A percentile compares a stretch with the other conserved stretches of the same genome.
These are phyloP conservation scores for Paguma larvata DNA, from an alignment of 2,797 vertebrate genomes.

Conservation along the genomic window DNA sequence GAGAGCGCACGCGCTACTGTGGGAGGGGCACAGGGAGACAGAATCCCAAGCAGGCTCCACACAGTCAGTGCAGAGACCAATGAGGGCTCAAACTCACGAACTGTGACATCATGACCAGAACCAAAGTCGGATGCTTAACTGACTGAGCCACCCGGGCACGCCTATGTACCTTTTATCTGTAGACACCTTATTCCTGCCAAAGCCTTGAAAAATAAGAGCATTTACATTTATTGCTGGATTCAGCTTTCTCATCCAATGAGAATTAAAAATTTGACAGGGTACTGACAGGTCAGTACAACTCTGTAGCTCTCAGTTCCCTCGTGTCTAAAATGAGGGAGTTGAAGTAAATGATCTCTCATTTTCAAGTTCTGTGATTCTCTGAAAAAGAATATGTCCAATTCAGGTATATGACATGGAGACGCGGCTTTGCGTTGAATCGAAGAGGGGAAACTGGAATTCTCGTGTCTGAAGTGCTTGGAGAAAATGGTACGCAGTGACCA, in stretches of 20 bases:
- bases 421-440: neutral
- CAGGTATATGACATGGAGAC: neutral
- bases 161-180: neutral
- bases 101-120: too few species aligned
- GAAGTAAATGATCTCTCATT: neutral
- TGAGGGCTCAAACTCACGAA: too few species aligned
- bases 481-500: too few species aligned
- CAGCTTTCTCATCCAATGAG: neutral
- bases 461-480: neutral
- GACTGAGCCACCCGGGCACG: too few species aligned
- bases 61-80: too few species aligned
- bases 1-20: accelerated
- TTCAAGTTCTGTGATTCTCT: neutral
- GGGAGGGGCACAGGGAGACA: too few species aligned
- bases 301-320: neutral
- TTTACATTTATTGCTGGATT: neutral
- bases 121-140: too few species aligned
- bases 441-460: neutral
- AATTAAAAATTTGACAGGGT: neutral
- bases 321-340: neutral
- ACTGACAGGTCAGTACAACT: neutral
- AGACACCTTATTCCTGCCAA: neutral
- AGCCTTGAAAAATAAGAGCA: neutral
- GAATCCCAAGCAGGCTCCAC: too few species aligned
- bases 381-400: neutral